Evolutionary conservation across 2,888 invertebrate species (phyloP).

Genomic region (Sinelater perroti): DNA sequence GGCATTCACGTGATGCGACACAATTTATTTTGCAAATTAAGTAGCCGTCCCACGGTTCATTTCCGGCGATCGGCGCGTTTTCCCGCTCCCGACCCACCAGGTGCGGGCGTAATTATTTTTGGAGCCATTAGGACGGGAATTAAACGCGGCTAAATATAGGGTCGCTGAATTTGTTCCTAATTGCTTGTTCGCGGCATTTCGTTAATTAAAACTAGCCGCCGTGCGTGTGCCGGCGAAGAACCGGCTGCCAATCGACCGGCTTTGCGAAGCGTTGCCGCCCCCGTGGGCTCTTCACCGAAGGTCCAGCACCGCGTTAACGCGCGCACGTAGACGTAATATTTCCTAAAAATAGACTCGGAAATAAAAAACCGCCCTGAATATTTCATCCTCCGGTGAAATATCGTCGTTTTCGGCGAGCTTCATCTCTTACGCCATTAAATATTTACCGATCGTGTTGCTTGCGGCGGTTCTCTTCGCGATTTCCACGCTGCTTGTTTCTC

Average conservation of each 20-base stretch:
- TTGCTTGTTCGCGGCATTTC: slow-evolving; percentile 24
- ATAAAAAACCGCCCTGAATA: slow-evolving; percentile 28
- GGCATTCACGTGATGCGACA: no score
- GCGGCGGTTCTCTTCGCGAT: slow-evolving; percentile 31
- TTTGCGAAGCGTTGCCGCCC: neutral
- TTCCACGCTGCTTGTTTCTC: slow-evolving; percentile 20
- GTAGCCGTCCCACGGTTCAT: slow-evolving; percentile 9
- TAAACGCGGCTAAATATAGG: slow-evolving; percentile 7
- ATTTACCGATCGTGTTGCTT: slow-evolving; percentile 31
- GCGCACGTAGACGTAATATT: slow-evolving; percentile 25
- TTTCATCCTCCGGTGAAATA: slow-evolving; percentile 28
- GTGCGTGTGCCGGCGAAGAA: slow-evolving; percentile 19
- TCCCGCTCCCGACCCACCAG: neutral
- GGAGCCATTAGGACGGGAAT: slow-evolving; percentile 3
- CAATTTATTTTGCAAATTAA: slow-evolving; percentile 9
- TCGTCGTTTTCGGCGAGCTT: slow-evolving; percentile 31
- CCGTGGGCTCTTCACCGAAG: slow-evolving; percentile 1
- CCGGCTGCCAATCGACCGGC: slow-evolving; percentile 17
- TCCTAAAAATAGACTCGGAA: slow-evolving; percentile 26
- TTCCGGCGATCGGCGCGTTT: neutral
- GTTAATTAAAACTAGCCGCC: slow-evolving; percentile 32
- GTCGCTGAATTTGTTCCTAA: slow-evolving; percentile 18
- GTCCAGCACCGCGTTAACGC: slow-evolving; percentile 12
- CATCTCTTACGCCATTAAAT: slow-evolving; percentile 33
- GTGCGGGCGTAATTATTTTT: neutral